phyloP scores from a whole-genome alignment of 2,888 invertebrate genomes.

The Nephrotoma flavescens region DNA sequence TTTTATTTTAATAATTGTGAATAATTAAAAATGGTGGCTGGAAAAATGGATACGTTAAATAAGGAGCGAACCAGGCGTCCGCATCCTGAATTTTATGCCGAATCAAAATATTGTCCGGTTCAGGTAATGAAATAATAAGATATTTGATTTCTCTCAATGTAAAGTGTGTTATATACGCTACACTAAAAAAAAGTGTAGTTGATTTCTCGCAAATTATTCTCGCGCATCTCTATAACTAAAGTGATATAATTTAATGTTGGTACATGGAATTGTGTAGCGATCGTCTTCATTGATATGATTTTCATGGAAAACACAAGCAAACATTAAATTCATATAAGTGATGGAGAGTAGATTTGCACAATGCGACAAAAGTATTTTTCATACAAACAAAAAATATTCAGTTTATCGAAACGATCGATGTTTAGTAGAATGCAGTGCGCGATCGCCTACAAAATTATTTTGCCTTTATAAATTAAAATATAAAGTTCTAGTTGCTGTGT shows the following conservation, averaged over 20 bases:
- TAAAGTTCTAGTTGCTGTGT: not conserved
- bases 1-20: not conserved
- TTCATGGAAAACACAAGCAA: not conserved
- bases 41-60: slow-evolving; percentile 9
- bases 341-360: not conserved
- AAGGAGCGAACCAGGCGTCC: slow-evolving; percentile 13
- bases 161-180: not conserved
- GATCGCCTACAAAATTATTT: not conserved
- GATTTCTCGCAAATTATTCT: not conserved
- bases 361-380: not conserved
- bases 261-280: not conserved
- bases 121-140: slow-evolving; percentile 9
- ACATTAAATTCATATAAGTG: not conserved
- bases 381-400: not conserved
- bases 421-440: not conserved
- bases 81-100: slow-evolving; percentile 12
- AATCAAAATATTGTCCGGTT: slow-evolving; percentile 10
- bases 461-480: no score
- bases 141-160: not conserved
- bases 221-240: not conserved
- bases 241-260: not conserved
- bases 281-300: not conserved
- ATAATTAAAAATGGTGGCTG: not conserved
- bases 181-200: not conserved
- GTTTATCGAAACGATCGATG: not conserved